These are phyloP conservation scores for Leptinotarsa defecta DNA, from an alignment of 1,140 invertebrate species.

Conservation along the genomic window DNA sequence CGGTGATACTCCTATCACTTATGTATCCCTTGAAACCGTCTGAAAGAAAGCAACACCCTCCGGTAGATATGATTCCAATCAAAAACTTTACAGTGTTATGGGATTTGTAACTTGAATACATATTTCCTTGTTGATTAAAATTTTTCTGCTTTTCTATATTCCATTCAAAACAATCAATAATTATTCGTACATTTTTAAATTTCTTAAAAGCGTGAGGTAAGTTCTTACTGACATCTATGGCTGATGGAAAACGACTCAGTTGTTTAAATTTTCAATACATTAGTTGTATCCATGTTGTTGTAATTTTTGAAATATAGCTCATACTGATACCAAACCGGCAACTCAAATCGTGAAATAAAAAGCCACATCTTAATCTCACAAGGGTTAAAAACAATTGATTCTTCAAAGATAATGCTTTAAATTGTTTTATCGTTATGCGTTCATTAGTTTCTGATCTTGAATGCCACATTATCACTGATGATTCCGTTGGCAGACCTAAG, in stretches of 20 bases:
- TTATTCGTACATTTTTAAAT: conserved; percentile 5
- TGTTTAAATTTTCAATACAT: conserved; percentile 19
- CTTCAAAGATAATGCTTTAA: background rate
- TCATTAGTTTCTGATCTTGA: no score
- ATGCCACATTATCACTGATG: no score
- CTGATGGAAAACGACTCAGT: conserved; percentile 12
- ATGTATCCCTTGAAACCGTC: no score
- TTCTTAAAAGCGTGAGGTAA: conserved; percentile 6
- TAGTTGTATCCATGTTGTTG: conserved; percentile 13
- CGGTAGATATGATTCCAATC: background rate
- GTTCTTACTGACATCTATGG: background rate
- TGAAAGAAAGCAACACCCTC: background rate
- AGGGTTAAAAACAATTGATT: background rate
- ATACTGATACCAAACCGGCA: background rate
- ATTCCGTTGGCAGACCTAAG: background rate
- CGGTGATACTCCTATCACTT: no score
- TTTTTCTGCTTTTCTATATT: background rate
- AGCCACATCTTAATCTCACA: background rate
- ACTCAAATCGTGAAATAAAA: background rate
- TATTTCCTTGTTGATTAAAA: background rate
- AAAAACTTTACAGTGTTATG: background rate
- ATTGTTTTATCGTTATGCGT: no score
- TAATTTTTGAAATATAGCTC: conserved; percentile 20
- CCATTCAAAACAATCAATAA: conserved; percentile 10
- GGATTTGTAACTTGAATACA: background rate